Evolutionary conservation across 2,888 invertebrate genomes (phyloP).

Genomic region (Eristalis intricaria): DNA sequence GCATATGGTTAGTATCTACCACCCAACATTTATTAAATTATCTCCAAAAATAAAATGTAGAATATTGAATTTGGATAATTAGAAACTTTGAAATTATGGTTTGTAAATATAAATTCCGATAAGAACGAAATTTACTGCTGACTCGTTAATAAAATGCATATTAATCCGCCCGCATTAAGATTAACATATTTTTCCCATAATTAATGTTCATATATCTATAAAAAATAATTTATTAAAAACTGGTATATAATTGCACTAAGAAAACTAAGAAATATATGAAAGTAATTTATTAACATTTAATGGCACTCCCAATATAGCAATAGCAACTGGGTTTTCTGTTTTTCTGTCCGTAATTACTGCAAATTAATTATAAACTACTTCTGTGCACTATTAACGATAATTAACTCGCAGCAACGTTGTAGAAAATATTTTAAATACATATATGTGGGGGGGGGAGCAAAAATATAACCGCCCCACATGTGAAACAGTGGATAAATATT

Average conservation of each 20-base stretch:
- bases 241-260: conserved; percentile 31
- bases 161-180: no score
- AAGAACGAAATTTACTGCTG: background rate
- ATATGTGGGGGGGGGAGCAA: no score
- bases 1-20: no score
- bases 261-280: conserved; percentile 31
- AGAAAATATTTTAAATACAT: conserved; percentile 6
- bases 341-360: conserved; percentile 32
- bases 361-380: no score
- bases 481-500: no score
- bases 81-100: no score
- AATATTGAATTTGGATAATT: no score
- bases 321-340: conserved; percentile 26
- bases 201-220: background rate
- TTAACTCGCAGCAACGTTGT: background rate
- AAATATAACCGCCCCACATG: no score
- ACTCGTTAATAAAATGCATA: no score
- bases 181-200: background rate
- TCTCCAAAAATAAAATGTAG: no score
- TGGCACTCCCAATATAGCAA: conserved; percentile 39
- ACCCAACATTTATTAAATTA: no score
- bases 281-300: conserved; percentile 48
- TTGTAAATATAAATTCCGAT: background rate
- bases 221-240: conserved; percentile 46
- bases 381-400: background rate